Base-by-base conservation (phyloP, 2,797 vertebrate genomes). In the Sebastes iracundus region DNA sequence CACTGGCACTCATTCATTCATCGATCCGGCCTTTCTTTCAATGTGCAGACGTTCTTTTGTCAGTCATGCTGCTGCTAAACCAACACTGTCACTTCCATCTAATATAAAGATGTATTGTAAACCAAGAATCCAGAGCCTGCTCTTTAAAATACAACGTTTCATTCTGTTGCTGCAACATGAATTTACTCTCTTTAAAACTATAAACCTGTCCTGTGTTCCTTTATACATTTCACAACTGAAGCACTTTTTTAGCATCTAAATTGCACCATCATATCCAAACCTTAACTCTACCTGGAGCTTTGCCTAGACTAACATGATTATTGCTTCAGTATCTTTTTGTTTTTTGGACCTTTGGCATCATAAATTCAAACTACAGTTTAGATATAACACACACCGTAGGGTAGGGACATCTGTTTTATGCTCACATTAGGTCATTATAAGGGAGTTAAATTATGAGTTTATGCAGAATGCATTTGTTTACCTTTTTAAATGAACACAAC, bases 1-100 rank as follows among this genome's bases (percentile, higher is more conserved):
- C 82, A 90, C 89, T 92, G 86, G n/a, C 7, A 63, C 33, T 85
- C 81, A 90, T 92, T 92, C 86, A 90, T 78, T 77, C 83, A 88
- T 80, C 66, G 4, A 71, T 69, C n/a, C 79, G 28, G 33, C 10
- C 60, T 63, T 72, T 82, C 64, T 80, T 63, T 86, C 75, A 52
- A 49, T 5, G 63, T 62, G 75, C 88, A 91, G 88, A 91, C 87
- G 88, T 82, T 79, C 87, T 82, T 79, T 75, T 83, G 80, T 87
- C 25, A 28, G 59, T 63, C 58, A 20, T 2, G 6, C 13, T 33
- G 5, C 56, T 46, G 75, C 60, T 10, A 38, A 4, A 67, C n/a
- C 13, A 16, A 46, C 46, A 52, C 18, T 2, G 25, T 25, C 12
- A 13, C 18, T 38, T 23, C 53, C 53, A 35, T 49, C 65, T 14